Evolutionary conservation across 2,797 vertebrate species (phyloP).

Genomic region (Myotis myotis): DNA sequence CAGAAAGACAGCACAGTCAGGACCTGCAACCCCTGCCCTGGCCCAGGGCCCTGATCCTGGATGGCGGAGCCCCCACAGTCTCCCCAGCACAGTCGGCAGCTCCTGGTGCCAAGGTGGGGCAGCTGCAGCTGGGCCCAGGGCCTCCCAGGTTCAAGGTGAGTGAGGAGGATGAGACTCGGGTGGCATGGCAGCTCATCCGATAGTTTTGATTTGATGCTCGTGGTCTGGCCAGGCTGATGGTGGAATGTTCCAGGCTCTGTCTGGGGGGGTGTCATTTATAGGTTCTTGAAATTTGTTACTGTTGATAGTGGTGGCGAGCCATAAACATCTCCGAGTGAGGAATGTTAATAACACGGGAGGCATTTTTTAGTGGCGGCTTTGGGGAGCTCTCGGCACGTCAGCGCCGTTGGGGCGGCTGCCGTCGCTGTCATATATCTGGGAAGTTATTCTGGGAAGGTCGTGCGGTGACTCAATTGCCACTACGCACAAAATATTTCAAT

Average conservation of each 20-base stretch:
- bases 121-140: rapidly evolving
- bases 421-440: slow-evolving; percentile 40
- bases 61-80: too few relatives aligned
- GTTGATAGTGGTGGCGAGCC: slow-evolving; percentile 78
- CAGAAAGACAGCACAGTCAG: background rate
- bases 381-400: slow-evolving; percentile 68
- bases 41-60: background rate
- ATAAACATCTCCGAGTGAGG: slow-evolving; percentile 75
- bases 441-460: slow-evolving; percentile 62
- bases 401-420: slow-evolving; percentile 29
- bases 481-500: slow-evolving; percentile 72
- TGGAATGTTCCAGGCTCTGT: slow-evolving; percentile 61
- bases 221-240: background rate
- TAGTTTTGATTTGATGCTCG: slow-evolving; percentile 35
- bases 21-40: background rate
- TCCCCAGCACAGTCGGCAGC: rapidly evolving
- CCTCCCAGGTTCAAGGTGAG: slow-evolving; percentile 29
- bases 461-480: slow-evolving; percentile 49
- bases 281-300: slow-evolving; percentile 81
- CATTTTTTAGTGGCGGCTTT: slow-evolving; percentile 77
- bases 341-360: slow-evolving; percentile 76
- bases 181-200: background rate
- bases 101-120: background rate
- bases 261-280: slow-evolving; percentile 74
- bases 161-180: background rate